Base-by-base conservation (phyloP, 1,140 invertebrate genomes). In the Drosophila equinoxialis region DNA sequence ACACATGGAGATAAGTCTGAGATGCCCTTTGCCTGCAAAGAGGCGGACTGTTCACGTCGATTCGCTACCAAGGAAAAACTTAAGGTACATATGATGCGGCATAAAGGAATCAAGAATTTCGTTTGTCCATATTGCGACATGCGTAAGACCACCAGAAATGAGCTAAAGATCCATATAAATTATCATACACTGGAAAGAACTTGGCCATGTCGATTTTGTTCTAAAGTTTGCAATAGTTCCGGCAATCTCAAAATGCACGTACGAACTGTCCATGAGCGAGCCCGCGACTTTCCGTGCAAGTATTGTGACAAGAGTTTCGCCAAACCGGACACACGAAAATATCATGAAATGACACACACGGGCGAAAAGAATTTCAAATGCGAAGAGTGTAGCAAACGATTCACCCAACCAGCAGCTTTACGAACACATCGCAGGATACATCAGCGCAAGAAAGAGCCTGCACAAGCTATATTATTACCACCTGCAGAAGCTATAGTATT, bases 301-400 rank as follows among this genome's bases (percentile, higher is more conserved):
- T 79, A 79, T 67, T 92, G 91, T 42, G 82, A 90, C 3, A 71
- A 71, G 4, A 76, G 60, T 1, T 92, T 92, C 30, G 90, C 78
- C 68, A 91, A 78, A 26, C 37, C 90, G 10, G 83, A 91, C 30
- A 91, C 91, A 0, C 64, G 84, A 1, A 91, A 90, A 20, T 90
- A 91, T 55, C 91, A 92, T 71, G 87, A 91, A 60, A 91, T 92
- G 91, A 91, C 68, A 1, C 91, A 92, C 65, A 92, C 91, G 20
- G 95, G 95, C 0, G 94, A 93, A 64, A 92, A 89, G 45, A 90
- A 90, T n/a, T 71, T 84, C 17, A 71, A 68, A 20, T 91, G 90
- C 3, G 55, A 69, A 0, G 78, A 77, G 17, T 91, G 90, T 39
- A 77, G 85, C 39, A 84, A 80, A 14, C 51, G 79, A 0, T 91